These are phyloP conservation scores for Benthosema pterotum DNA, from an alignment of 2,797 vertebrate genomes.

Conservation along the genomic window DNA sequence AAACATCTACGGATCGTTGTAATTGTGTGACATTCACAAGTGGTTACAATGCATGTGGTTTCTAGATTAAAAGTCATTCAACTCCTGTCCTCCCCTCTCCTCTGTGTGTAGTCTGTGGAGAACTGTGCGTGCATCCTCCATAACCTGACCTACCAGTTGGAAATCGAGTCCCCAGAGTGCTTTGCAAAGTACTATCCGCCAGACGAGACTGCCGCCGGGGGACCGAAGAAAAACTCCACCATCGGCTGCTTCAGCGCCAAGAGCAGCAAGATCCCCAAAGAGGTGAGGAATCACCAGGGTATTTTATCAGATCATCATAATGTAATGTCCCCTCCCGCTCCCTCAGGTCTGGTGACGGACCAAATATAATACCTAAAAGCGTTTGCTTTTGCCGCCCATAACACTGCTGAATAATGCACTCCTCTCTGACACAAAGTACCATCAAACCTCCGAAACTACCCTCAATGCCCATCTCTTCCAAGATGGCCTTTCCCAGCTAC, in stretches of 20 bases:
- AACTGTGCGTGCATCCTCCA: constrained; percentile 93
- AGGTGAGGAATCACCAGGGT: constrained; percentile 23
- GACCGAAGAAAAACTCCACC: constrained; percentile 70
- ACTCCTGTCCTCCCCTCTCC: constrained; percentile 4
- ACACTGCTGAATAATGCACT: too few relatives aligned
- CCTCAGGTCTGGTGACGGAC: too few relatives aligned
- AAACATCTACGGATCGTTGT: too few relatives aligned
- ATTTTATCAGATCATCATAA: neutral
- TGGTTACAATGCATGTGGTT: neutral
- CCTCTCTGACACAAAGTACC: too few relatives aligned
- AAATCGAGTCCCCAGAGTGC: constrained; percentile 81
- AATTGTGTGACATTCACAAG: too few relatives aligned
- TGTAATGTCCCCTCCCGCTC: too few relatives aligned
- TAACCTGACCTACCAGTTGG: constrained; percentile 92
- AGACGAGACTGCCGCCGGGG: constrained; percentile 43
- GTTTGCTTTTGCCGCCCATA: too few relatives aligned
- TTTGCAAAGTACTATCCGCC: constrained; percentile 74
- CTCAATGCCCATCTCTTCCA: too few relatives aligned
- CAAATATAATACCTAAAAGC: too few relatives aligned
- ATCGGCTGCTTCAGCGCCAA: constrained; percentile 91
- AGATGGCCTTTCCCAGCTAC: too few relatives aligned
- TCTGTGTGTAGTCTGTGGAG: constrained; percentile 86
- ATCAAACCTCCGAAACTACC: too few relatives aligned
- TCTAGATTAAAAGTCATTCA: neutral
- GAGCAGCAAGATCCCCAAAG: constrained; percentile 76